Evolutionary conservation across 2,888 invertebrate species (phyloP).

Genomic region (Agrypnus murinus): DNA sequence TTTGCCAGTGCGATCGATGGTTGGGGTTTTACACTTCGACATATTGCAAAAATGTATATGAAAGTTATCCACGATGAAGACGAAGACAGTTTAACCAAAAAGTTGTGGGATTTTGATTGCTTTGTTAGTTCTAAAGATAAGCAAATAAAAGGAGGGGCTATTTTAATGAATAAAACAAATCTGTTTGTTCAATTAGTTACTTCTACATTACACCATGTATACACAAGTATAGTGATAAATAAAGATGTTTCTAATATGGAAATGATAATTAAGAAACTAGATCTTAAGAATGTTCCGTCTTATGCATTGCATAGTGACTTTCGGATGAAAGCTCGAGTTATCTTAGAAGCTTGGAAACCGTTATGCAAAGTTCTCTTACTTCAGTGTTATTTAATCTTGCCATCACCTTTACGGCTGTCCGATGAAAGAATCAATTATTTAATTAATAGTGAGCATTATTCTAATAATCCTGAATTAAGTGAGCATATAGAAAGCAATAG

Average conservation of each 20-base stretch:
- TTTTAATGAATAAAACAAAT: constrained; percentile 93
- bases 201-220: constrained; percentile 93
- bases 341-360: constrained; percentile 93
- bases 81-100: constrained; percentile 81
- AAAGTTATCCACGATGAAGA: constrained; percentile 75
- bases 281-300: constrained; percentile 76
- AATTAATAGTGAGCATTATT: constrained; percentile 78
- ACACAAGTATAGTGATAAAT: constrained; percentile 85
- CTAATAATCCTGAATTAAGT: constrained; percentile 80
- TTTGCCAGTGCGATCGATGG: constrained; percentile 98
- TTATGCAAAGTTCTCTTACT: constrained; percentile 87
- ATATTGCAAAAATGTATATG: constrained; percentile 65
- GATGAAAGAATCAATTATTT: constrained; percentile 88
- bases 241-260: constrained; percentile 85
- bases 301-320: constrained; percentile 78
- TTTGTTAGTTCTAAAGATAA: constrained; percentile 91
- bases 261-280: constrained; percentile 83
- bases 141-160: constrained; percentile 89
- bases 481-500: constrained; percentile 77
- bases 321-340: constrained; percentile 84
- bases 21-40: constrained; percentile 84
- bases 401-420: constrained; percentile 84
- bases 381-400: constrained; percentile 87
- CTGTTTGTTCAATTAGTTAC: constrained; percentile 94
- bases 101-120: constrained; percentile 94